Percentiles rank a stretch among this genome's conserved stretches.
Evolutionary conservation across 2,888 invertebrate genomes (phyloP).

Genomic region (Embidobia sp.): DNA sequence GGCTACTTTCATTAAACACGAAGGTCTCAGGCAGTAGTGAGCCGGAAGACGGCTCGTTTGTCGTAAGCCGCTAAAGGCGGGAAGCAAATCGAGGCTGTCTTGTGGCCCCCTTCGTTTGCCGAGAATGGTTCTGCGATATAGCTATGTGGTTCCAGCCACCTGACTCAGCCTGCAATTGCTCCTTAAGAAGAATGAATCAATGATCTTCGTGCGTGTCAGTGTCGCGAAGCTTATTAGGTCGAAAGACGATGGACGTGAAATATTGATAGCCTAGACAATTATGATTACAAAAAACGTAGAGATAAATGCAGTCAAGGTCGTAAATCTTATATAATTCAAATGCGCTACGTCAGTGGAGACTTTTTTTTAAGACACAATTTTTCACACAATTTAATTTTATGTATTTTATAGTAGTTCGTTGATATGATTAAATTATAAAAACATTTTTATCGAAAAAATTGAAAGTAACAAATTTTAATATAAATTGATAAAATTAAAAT

Average conservation of each 20-base stretch:
- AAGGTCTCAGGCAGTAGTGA: slow-evolving; percentile 46
- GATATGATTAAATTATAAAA: too few species aligned
- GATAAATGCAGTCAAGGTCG: slow-evolving; percentile 46
- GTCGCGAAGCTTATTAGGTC: slow-evolving; percentile 49
- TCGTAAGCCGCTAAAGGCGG: slow-evolving; percentile 50
- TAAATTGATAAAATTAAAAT: too few species aligned
- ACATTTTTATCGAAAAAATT: too few species aligned
- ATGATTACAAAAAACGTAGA: slow-evolving; percentile 26
- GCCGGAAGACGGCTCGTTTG: slow-evolving; percentile 58
- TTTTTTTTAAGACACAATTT: too few species aligned
- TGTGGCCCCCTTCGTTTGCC: slow-evolving; percentile 25
- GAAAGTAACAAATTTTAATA: too few species aligned
- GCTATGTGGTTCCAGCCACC: slow-evolving; percentile 24
- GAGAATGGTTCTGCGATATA: slow-evolving; percentile 37
- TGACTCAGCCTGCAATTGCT: slow-evolving; percentile 32
- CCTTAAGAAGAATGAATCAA: slow-evolving; percentile 46
- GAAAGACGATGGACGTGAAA: slow-evolving; percentile 27
- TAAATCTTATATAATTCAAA: slow-evolving; percentile 27
- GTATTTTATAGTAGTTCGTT: too few species aligned
- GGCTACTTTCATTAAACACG: slow-evolving; percentile 54
- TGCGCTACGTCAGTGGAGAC: too few species aligned
- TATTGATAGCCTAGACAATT: slow-evolving; percentile 32
- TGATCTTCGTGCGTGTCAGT: slow-evolving; percentile 36
- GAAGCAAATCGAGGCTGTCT: slow-evolving; percentile 54
- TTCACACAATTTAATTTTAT: too few species aligned